Base-by-base conservation (phyloP, 2,888 invertebrate species). In the Leptinotarsa haldemani region DNA sequence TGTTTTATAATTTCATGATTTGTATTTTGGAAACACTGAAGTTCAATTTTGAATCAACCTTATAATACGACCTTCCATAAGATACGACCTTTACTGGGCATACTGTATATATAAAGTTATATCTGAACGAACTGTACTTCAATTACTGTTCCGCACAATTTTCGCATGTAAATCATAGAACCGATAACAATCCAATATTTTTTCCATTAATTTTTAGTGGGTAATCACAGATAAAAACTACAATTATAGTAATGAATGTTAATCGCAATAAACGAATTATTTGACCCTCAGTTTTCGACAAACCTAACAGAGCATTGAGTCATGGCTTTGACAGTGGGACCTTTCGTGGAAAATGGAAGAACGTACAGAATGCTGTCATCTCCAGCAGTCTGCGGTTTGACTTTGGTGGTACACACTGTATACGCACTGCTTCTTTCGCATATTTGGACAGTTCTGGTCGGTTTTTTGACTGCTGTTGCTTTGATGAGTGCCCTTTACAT, bases 301-400 rank as follows among this genome's bases (percentile, higher is more conserved):
- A 18, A 52, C 18, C 56, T 15, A 2, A 13, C 18, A 56, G 15
- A 13, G 7, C 15, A 22, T 15, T 0, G 15, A 56, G 13, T 12
- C 15, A 61, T 61, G 61, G 16, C 61, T 61, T n/a, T 40, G 61
- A 61, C 40, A 4, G n/a, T 61, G 7, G 40, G 61, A 2, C 61
- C 61, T 15, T 40, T 25, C 3, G 16, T 16, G 40, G 61, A 61
- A 2, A 61, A 61, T 61, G 61, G 61, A 25, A 61, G 40, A 61
- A 61, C 40, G 12, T 40, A 61, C 40, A n/a, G 61, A n/a, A 61
- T 61, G 40, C 18, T 61, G 25, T 61, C 25, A n/a, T 61, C 61
- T 40, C 40, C 61, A 2, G 7, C n/a, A 40, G 40, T 61, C 15
- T 61, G 61, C 13, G 61, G 61, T 61, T 40, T 61, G 40, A 40